Conservation (phyloP, 2,888 invertebrate genomes). For the Melinopterus prodromus region DNA sequence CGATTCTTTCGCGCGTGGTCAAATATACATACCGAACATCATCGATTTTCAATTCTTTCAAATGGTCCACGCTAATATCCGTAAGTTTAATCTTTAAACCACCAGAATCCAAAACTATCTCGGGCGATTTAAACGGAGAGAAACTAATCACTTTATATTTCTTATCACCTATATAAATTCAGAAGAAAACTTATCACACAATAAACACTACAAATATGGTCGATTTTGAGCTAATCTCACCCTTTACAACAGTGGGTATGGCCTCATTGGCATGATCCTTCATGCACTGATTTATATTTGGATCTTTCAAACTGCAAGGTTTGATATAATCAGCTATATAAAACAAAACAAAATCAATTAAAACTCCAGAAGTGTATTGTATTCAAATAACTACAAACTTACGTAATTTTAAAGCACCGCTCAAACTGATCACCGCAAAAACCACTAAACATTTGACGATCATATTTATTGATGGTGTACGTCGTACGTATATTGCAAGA, state of each 20-base stretch:
- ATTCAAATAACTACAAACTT: background rate
- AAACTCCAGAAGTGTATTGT: background rate
- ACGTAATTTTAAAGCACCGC: background rate
- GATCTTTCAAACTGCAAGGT: conserved; percentile 38
- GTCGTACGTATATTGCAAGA: no score
- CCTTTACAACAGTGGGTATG: conserved; percentile 34
- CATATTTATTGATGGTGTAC: no score
- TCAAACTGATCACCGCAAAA: no score
- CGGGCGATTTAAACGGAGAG: conserved; percentile 5
- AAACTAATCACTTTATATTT: conserved; percentile 20
- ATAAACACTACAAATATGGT: background rate
- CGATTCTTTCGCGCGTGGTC: no score
- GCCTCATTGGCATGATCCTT: conserved; percentile 33
- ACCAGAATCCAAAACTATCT: conserved; percentile 7
- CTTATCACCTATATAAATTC: background rate
- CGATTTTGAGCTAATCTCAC: conserved; percentile 21
- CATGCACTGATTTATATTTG: conserved; percentile 39
- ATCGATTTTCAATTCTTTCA: background rate
- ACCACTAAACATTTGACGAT: no score
- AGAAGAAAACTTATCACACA: background rate
- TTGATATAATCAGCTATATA: conserved; percentile 36
- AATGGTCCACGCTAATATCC: background rate
- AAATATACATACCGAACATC: conserved; percentile 6
- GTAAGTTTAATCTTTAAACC: conserved; percentile 8
- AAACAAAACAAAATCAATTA: background rate